Conservation (phyloP, 2,888 invertebrate species). For the Volucella zonaria region DNA sequence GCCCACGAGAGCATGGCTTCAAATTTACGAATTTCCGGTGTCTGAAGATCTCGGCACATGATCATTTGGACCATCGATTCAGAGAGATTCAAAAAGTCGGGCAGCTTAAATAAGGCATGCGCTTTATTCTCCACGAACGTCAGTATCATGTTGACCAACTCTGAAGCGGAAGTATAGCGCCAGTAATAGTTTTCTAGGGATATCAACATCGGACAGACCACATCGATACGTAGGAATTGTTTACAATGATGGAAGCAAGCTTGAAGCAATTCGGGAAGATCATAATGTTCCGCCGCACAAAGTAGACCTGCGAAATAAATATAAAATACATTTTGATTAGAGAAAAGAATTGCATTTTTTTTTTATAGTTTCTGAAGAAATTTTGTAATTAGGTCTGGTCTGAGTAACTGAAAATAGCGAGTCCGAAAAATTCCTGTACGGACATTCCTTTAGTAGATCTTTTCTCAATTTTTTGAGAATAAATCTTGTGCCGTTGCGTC, state of each 20-base stretch:
- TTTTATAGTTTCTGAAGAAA: no score
- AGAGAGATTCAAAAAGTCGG: constrained; percentile 93
- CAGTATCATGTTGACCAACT: constrained; percentile 96
- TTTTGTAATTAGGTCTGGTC: no score
- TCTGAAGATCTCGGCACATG: constrained; percentile 94
- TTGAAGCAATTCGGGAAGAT: constrained; percentile 94
- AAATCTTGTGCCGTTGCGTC: no score
- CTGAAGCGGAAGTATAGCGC: constrained; percentile 96
- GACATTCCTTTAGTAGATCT: no score
- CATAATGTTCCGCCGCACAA: constrained; percentile 97
- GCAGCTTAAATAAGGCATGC: constrained; percentile 91
- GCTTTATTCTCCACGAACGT: constrained; percentile 95
- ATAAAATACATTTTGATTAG: constrained; percentile 12
- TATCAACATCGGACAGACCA: constrained; percentile 95
- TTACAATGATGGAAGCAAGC: constrained; percentile 98
- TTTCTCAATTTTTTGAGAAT: no score
- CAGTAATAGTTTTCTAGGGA: constrained; percentile 97
- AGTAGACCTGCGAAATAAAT: constrained; percentile 84
- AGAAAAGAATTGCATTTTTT: constrained; percentile 3
- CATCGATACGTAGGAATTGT: constrained; percentile 95
- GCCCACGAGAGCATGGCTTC: constrained; percentile 97
- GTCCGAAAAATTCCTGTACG: no score
- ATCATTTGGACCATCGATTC: constrained; percentile 98
- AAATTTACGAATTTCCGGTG: constrained; percentile 94
- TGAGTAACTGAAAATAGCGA: no score